Evolutionary conservation across 1,140 invertebrate species (phyloP).

Genomic region (Orchesella cincta): DNA sequence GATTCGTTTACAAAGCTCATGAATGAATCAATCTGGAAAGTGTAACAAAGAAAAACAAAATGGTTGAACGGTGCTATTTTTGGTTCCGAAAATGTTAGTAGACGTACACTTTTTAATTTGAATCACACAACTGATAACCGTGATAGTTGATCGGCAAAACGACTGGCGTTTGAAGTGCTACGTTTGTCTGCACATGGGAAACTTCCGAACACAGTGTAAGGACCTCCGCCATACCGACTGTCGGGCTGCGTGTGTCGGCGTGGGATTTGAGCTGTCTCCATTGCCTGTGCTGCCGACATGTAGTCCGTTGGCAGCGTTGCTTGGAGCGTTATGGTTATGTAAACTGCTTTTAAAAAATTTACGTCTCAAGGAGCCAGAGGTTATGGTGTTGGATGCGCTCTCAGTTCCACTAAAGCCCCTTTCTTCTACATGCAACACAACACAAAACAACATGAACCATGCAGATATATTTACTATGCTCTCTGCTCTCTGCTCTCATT

Average conservation of each 20-base stretch:
- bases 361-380: neutral
- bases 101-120: no score
- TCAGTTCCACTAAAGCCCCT: conserved; percentile 13
- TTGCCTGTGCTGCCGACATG: neutral
- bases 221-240: conserved; percentile 34
- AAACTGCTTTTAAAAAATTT: neutral
- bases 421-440: neutral
- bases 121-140: no score
- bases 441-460: no score
- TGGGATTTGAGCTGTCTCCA: conserved; percentile 5
- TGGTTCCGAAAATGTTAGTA: no score
- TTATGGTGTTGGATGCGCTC: neutral
- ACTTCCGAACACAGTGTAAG: conserved; percentile 44
- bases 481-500: no score
- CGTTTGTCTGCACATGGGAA: conserved; percentile 46
- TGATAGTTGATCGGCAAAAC: no score
- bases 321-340: neutral
- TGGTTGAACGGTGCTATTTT: no score
- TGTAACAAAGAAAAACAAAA: no score
- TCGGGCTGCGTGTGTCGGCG: neutral
- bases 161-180: no score
- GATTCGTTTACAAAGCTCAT: no score
- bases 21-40: no score
- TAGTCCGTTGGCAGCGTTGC: neutral
- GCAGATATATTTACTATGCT: no score